Conservation (phyloP, 2,888 invertebrate species). For the Escarpia spicata region DNA sequence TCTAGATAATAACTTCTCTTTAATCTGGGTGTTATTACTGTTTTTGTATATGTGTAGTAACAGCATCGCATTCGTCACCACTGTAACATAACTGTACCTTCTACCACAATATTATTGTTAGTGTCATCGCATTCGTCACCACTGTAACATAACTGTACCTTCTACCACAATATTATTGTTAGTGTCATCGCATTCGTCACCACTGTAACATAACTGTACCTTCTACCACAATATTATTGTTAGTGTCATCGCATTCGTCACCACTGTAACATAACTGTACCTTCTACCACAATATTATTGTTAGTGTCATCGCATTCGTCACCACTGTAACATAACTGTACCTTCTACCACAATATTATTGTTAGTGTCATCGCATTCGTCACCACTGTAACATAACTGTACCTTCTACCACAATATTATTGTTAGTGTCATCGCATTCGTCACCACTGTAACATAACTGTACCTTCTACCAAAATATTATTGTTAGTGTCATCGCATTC, state of each 20-base stretch:
- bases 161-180: neutral
- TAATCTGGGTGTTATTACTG: too few relatives aligned
- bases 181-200: neutral
- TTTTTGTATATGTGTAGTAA: too few relatives aligned
- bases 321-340: neutral
- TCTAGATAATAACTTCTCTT: too few relatives aligned
- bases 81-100: neutral
- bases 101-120: neutral
- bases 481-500: neutral
- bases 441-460: neutral
- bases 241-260: neutral
- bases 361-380: neutral
- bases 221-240: neutral
- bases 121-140: neutral
- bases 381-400: neutral
- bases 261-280: neutral
- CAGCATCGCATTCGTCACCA: too few relatives aligned
- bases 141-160: neutral
- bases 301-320: neutral
- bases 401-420: neutral
- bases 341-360: neutral
- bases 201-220: neutral
- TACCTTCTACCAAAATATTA: neutral
- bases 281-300: neutral
- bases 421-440: neutral